These are phyloP conservation scores for Phycodurus eques DNA, from an alignment of 2,113 vertebrate species.

Conservation along the genomic window DNA sequence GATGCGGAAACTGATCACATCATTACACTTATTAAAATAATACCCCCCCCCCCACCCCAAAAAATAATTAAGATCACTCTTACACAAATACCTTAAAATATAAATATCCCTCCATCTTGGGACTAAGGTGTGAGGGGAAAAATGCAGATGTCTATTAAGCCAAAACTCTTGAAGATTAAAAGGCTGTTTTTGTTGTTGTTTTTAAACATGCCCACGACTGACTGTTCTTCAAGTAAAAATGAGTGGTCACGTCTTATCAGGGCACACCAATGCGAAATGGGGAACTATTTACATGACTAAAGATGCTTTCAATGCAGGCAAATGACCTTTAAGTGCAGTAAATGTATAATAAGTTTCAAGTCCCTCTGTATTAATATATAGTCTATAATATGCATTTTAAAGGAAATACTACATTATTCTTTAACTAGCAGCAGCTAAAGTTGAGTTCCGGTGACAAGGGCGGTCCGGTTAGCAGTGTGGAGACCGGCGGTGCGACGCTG, in stretches of 20 bases:
- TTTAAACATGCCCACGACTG: constrained; percentile 32
- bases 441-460: constrained; percentile 37
- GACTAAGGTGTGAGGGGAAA: constrained; percentile 16
- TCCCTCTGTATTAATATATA: constrained; percentile 24
- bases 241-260: constrained; percentile 57
- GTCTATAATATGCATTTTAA: constrained; percentile 28
- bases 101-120: constrained; percentile 78
- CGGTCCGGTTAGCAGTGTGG: neutral
- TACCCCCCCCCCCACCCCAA: too few relatives aligned
- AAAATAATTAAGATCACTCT: constrained; percentile 15
- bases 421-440: constrained; percentile 45
- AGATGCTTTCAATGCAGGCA: constrained; percentile 11
- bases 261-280: constrained; percentile 21
- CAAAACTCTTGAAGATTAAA: constrained; percentile 17
- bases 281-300: constrained; percentile 9
- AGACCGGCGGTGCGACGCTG: neutral
- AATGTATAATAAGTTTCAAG: constrained; percentile 38
- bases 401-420: constrained; percentile 24
- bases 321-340: constrained; percentile 55
- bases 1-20: constrained; percentile 35
- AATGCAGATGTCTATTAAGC: neutral
- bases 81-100: constrained; percentile 73
- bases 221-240: constrained; percentile 58
- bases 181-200: constrained; percentile 22
- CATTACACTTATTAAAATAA: constrained; percentile 30